A percentile compares a stretch with the other conserved stretches of the same genome.
phyloP scores from a whole-genome alignment of 2,797 vertebrate genomes.

The Coregonus suidteri region DNA sequence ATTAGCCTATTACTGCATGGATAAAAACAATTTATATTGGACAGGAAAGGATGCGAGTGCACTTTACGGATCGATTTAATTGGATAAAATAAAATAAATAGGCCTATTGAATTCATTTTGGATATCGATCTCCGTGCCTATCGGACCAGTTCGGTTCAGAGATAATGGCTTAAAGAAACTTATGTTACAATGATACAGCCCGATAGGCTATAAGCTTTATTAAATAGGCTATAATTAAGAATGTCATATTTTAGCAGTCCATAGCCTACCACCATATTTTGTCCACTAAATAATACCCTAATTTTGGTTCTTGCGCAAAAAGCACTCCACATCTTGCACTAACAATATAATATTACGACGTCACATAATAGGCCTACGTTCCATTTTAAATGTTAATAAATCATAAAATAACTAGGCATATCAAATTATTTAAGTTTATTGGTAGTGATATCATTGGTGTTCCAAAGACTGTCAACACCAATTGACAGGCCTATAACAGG shows the following conservation, averaged over 20 bases:
- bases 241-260: not conserved
- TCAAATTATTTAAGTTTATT: no score
- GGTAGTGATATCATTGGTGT: no score
- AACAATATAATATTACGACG: no score
- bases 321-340: no score
- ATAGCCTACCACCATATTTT: not conserved
- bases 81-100: not conserved
- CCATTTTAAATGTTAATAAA: no score
- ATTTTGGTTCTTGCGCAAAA: no score
- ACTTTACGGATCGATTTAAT: not conserved
- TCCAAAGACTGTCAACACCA: no score
- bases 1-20: not conserved
- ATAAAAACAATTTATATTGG: not conserved
- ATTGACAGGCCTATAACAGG: no score
- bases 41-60: not conserved
- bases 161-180: not conserved
- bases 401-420: no score
- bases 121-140: not conserved
- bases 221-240: not conserved
- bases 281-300: not conserved
- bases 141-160: not conserved
- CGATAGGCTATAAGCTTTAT: not conserved
- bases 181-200: not conserved
- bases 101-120: not conserved
- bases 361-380: no score